Evolutionary conservation across 2,797 vertebrate genomes (phyloP).

Genomic region (Sebastes matsubarae): DNA sequence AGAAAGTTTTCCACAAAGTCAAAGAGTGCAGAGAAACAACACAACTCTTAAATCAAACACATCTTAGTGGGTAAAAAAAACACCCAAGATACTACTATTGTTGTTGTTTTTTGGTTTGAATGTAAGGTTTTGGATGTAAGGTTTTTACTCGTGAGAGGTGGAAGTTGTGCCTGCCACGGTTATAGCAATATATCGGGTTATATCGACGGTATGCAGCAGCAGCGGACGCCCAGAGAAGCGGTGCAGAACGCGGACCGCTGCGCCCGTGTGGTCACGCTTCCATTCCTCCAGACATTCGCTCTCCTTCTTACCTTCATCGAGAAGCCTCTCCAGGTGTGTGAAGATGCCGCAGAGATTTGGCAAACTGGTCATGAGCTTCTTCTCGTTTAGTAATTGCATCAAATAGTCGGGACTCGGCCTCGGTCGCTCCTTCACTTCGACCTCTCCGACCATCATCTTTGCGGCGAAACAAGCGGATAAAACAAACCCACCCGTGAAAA

Average conservation of each 20-base stretch:
- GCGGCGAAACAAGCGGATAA: slow-evolving; percentile 72
- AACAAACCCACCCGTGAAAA: slow-evolving; percentile 67
- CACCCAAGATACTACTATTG: too few species aligned
- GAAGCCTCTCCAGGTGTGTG: slow-evolving; percentile 94
- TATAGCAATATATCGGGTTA: neutral
- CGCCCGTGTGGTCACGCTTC: slow-evolving; percentile 58
- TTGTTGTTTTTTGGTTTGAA: neutral
- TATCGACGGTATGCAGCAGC: slow-evolving; percentile 42
- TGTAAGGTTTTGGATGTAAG: too few species aligned
- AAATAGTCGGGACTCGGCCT: slow-evolving; percentile 91
- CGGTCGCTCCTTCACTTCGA: slow-evolving; percentile 90
- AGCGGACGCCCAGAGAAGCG: slow-evolving; percentile 41
- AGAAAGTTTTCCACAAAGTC: too few species aligned
- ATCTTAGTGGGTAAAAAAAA: neutral
- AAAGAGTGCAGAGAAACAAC: too few species aligned
- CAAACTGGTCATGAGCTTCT: slow-evolving; percentile 89
- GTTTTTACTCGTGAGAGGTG: neutral
- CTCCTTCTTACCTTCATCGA: slow-evolving; percentile 92
- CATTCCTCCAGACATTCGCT: neutral
- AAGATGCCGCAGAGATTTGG: slow-evolving; percentile 90
- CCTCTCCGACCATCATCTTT: slow-evolving; percentile 90
- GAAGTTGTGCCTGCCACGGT: slow-evolving; percentile 17
- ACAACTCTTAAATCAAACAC: too few species aligned
- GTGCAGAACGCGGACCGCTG: slow-evolving; percentile 51
- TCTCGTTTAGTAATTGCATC: slow-evolving; percentile 89